Conservation (phyloP, 2,113 vertebrate genomes). For the Hydropotes inermis region DNA sequence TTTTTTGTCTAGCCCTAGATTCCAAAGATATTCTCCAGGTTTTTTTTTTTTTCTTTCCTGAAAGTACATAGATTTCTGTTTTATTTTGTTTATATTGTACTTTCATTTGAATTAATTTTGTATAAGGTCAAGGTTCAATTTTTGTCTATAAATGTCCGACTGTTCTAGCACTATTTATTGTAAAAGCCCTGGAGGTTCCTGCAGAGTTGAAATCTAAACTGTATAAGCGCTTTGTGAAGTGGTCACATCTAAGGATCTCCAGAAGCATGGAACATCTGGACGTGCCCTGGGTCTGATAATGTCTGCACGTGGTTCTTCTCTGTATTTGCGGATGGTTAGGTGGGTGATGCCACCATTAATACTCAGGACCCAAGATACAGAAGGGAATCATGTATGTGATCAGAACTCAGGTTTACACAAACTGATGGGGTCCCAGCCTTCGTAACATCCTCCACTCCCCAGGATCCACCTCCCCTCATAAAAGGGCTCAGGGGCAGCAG, state of each 20-base stretch:
- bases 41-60: not conserved
- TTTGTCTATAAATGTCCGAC: not conserved
- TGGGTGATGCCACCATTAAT: constrained; percentile 99
- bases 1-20: not conserved
- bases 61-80: not conserved
- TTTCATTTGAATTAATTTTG: not conserved
- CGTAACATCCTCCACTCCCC: constrained; percentile 15
- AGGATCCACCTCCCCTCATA: constrained; percentile 7
- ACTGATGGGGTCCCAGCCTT: constrained; percentile 82
- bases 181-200: not conserved
- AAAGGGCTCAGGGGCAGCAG: constrained; percentile 56
- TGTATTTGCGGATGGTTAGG: constrained; percentile 95
- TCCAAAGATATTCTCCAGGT: not conserved
- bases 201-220: not conserved
- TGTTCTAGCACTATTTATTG: not conserved
- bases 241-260: not conserved
- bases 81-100: not conserved
- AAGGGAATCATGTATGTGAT: constrained; percentile 99
- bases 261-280: not conserved
- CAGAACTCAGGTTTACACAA: constrained; percentile 98
- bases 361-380: constrained; percentile 99
- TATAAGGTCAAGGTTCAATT: not conserved
- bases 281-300: not conserved
- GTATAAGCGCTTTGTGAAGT: not conserved
- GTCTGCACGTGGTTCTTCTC: not conserved